phyloP scores from a whole-genome alignment of 1,140 invertebrate species.

The Cephus cinctus region DNA sequence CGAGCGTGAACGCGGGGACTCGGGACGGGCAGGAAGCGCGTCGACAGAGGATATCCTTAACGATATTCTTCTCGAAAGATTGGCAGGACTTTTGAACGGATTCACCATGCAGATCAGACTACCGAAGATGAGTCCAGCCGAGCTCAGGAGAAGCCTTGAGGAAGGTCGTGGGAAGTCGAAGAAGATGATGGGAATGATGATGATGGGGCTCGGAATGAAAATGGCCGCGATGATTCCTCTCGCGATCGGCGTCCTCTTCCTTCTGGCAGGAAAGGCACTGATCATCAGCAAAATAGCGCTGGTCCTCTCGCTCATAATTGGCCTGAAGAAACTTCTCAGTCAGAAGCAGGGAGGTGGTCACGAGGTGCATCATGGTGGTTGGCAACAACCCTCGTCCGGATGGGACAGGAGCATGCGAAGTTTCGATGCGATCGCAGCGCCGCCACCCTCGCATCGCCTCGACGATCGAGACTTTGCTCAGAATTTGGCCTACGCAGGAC shows the following conservation, averaged over 20 bases:
- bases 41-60: conserved; percentile 65
- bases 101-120: conserved; percentile 74
- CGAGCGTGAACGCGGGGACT: too few relatives aligned
- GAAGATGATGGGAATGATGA: conserved; percentile 82
- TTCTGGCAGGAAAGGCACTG: conserved; percentile 74
- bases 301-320: conserved; percentile 73
- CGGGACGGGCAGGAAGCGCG: conserved; percentile 63
- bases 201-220: conserved; percentile 76
- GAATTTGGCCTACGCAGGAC: conserved; percentile 65
- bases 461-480: conserved; percentile 56
- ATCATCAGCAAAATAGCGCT: conserved; percentile 78
- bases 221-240: conserved; percentile 71
- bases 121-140: conserved; percentile 68
- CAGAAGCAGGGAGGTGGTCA: conserved; percentile 63
- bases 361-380: conserved; percentile 55
- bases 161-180: conserved; percentile 79
- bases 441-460: too few relatives aligned
- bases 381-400: conserved; percentile 57
- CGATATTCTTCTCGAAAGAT: conserved; percentile 67
- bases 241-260: conserved; percentile 71
- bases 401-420: conserved; percentile 57
- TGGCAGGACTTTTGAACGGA: conserved; percentile 69
- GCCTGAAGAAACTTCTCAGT: conserved; percentile 73
- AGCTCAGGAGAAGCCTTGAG: conserved; percentile 68
- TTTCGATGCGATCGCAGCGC: too few relatives aligned